Base-by-base conservation (phyloP, 2,888 invertebrate genomes). In the Agonopterix heracliana region DNA sequence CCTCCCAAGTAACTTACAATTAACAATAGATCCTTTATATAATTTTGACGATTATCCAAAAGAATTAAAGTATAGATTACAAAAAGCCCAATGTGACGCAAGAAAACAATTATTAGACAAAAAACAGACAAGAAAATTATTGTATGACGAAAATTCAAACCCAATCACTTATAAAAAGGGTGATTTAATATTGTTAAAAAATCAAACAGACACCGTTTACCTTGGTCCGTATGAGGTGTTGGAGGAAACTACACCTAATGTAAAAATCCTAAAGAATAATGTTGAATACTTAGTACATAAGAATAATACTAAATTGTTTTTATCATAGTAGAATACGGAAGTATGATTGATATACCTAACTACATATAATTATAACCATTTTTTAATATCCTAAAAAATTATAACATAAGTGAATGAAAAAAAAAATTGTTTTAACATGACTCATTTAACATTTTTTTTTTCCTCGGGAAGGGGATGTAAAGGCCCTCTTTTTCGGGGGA, bases 1-100 rank as follows among this genome's bases (percentile, higher is more conserved):
- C 9, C 13, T 60, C 35, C 54, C 56, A 8, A 48, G 47, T 44
- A 55, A 54, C 14, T 43, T 59, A 26, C 17, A 14, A 13, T 34
- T 42, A 5, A 14, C 10, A 11, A n/a, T 58, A 34, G 53, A 55
- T 2, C 60, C 57, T 8, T 43, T 56, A 11, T 58, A 60, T 44
- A 57, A 53, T 42, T 34, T 11, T 40, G 46, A 53, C 10, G 44
- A 46, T 50, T 59, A 61, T 48, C 47, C 51, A 2, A 42, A 34
- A 17, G 48, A 55, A 34, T 44, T 60, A 26, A 56, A 50, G 38
- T 58, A 53, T 54, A 47, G 54, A 13, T 38, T 60, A 45, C 56
- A 57, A 44, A n/a, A 40, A 36, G 43, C 60, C 1, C 52, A 54
- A 14, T n/a, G 26, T 13, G 50, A 55, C 11, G 54, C 55, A 2